Percentiles rank a stretch among this genome's conserved stretches.
These are phyloP conservation scores for Metaphire vulgaris DNA, from an alignment of 1,140 invertebrate genomes.

Conservation along the genomic window DNA sequence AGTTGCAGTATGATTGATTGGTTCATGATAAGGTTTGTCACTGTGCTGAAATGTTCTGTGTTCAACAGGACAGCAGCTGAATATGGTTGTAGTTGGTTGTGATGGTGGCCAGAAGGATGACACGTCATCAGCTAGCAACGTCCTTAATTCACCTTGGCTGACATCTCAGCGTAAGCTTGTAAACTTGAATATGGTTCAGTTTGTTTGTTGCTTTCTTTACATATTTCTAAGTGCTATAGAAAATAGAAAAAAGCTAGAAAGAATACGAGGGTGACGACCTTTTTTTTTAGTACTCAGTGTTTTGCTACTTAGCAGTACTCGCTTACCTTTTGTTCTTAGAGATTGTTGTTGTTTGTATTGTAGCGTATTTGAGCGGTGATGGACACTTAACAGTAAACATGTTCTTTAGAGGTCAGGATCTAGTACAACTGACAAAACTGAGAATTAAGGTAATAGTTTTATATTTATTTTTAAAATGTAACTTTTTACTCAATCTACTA, in stretches of 20 bases:
- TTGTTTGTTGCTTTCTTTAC: background rate
- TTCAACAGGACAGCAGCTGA: slow-evolving; percentile 36
- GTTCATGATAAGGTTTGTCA: too few relatives aligned
- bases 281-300: too few relatives aligned
- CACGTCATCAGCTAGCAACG: slow-evolving; percentile 31
- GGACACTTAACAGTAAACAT: slow-evolving; percentile 47
- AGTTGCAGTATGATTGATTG: too few relatives aligned
- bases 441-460: slow-evolving; percentile 42
- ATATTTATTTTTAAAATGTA: background rate
- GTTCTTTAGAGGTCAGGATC: slow-evolving; percentile 44
- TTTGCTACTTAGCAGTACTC: too few relatives aligned
- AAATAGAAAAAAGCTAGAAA: too few relatives aligned
- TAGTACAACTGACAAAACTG: slow-evolving; percentile 42
- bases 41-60: too few relatives aligned
- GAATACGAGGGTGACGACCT: too few relatives aligned
- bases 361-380: slow-evolving; percentile 44
- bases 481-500: too few relatives aligned
- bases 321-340: too few relatives aligned
- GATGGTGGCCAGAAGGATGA: slow-evolving; percentile 44
- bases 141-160: slow-evolving; percentile 22
- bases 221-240: too few relatives aligned
- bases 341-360: too few relatives aligned
- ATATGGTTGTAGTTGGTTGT: slow-evolving; percentile 38
- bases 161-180: background rate
- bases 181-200: background rate